Evolutionary conservation across 2,797 vertebrate genomes (phyloP).

Genomic region (Eptatretus atami): DNA sequence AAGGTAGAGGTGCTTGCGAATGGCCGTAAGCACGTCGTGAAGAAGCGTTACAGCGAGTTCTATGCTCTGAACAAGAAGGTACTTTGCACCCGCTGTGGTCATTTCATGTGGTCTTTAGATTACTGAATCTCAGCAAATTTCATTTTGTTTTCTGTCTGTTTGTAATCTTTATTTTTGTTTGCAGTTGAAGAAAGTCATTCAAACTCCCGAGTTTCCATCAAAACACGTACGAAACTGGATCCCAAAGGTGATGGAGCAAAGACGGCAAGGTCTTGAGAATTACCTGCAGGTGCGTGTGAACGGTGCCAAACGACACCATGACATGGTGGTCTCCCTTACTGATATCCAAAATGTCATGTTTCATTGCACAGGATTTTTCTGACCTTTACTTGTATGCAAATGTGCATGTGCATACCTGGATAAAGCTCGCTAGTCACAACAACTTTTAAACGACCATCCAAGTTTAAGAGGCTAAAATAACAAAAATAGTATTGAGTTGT

Average conservation of each 20-base stretch:
- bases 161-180: slow-evolving; percentile 7
- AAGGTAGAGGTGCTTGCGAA: slow-evolving; percentile 73
- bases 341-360: background rate
- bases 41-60: slow-evolving; percentile 94
- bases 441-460: no score
- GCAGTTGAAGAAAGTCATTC: slow-evolving; percentile 77
- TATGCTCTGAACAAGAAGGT: slow-evolving; percentile 89
- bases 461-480: no score
- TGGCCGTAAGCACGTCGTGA: slow-evolving; percentile 60
- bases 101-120: background rate
- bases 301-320: slow-evolving; percentile 9
- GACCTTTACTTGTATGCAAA: no score
- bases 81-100: slow-evolving; percentile 11
- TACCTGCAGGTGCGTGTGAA: slow-evolving; percentile 50
- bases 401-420: no score
- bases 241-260: slow-evolving; percentile 77
- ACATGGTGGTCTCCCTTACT: background rate
- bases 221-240: slow-evolving; percentile 97
- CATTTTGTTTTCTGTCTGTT: background rate
- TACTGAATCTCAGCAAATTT: background rate
- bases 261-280: slow-evolving; percentile 53
- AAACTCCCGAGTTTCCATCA: slow-evolving; percentile 82
- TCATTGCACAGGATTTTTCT: no score
- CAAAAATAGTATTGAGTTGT: no score
- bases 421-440: no score